Evolutionary conservation across 2,888 invertebrate genomes (phyloP).

Genomic region (Cylindroiulus punctatus): DNA sequence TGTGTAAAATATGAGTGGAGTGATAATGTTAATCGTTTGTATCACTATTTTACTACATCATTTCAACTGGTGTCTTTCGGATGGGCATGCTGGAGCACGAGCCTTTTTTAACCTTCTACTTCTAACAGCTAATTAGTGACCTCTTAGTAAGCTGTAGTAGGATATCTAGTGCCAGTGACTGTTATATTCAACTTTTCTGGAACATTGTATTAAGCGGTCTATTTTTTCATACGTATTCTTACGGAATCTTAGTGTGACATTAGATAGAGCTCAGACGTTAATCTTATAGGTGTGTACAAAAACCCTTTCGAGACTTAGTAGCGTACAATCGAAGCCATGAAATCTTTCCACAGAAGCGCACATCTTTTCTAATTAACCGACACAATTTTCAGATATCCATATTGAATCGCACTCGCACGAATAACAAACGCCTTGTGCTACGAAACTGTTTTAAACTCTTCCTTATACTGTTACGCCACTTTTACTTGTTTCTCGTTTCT

Average conservation of each 20-base stretch:
- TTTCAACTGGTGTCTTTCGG: conserved; percentile 47
- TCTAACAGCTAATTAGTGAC: conserved; percentile 13
- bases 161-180: conserved; percentile 11
- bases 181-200: conserved; percentile 43
- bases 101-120: conserved; percentile 34
- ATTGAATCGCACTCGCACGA: background rate
- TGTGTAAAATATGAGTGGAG: conserved; percentile 35
- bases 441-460: background rate
- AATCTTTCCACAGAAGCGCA: background rate
- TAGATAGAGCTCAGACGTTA: conserved; percentile 41
- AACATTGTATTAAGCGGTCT: conserved; percentile 50
- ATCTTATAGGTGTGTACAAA: conserved; percentile 32
- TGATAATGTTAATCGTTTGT: conserved; percentile 47
- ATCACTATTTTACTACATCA: conserved; percentile 45
- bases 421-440: background rate
- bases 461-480: background rate
- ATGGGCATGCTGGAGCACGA: conserved; percentile 44
- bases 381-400: background rate
- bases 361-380: background rate
- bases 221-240: conserved; percentile 55
- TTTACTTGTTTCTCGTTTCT: background rate
- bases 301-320: background rate
- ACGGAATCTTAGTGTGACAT: conserved; percentile 55
- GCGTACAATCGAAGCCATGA: background rate
- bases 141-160: conserved; percentile 34